Conservation (phyloP, 2,888 invertebrate genomes). For the Melinaea marsaeus region DNA sequence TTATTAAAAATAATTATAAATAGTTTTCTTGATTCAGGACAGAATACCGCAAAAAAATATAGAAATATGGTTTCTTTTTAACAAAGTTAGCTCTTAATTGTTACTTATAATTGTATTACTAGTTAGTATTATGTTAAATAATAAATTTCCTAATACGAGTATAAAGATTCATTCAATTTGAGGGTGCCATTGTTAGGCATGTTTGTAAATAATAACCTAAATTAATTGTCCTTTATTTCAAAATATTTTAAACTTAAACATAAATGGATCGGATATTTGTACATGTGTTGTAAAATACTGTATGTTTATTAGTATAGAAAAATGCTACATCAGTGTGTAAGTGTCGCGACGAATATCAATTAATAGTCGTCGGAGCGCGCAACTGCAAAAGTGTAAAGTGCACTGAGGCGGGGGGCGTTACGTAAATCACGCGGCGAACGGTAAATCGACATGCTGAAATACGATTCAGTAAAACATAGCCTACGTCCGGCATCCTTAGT, state of each 20-base stretch:
- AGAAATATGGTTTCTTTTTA: no score
- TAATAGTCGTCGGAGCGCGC: conserved; percentile 67
- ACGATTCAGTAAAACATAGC: conserved; percentile 34
- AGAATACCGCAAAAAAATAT: no score
- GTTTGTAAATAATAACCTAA: no score
- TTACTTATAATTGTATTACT: no score
- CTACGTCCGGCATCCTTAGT: not conserved
- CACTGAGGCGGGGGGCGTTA: conserved; percentile 66
- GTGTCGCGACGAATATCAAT: conserved; percentile 67
- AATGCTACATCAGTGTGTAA: conserved; percentile 38
- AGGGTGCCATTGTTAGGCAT: no score
- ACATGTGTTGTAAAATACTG: conserved; percentile 7
- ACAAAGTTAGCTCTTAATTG: no score
- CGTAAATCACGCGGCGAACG: conserved; percentile 68
- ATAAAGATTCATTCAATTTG: no score
- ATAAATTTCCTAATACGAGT: no score
- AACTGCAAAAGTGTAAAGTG: conserved; percentile 76
- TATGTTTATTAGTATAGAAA: conserved; percentile 14
- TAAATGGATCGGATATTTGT: conserved; percentile 3
- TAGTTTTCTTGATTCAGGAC: no score
- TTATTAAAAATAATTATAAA: no score
- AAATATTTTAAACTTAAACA: not conserved
- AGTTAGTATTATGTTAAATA: no score
- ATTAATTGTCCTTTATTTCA: no score
- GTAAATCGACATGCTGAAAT: conserved; percentile 64